These are phyloP conservation scores for Cephalopholis sonnerati DNA, from an alignment of 2,113 vertebrate species.

Conservation along the genomic window DNA sequence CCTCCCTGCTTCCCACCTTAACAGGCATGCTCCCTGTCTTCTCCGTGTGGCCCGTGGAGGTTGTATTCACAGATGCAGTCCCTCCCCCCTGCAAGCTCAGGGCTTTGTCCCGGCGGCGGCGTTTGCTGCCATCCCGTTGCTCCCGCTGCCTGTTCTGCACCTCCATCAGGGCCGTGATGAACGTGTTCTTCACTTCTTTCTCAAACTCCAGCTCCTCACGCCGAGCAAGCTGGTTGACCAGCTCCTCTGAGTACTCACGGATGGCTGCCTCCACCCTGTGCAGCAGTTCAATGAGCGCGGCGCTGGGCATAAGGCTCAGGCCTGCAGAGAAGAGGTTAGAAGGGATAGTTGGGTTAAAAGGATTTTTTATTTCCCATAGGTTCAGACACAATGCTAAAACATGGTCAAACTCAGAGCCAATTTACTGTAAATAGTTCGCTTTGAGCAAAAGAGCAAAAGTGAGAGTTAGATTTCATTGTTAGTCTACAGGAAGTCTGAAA, in stretches of 20 bases:
- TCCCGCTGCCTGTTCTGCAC: conserved; percentile 96
- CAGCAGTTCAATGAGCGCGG: conserved; percentile 86
- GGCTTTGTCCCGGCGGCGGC: conserved; percentile 90
- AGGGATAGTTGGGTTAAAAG: neutral
- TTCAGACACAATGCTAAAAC: neutral
- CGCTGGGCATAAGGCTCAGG: conserved; percentile 88
- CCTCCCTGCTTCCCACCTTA: conserved; percentile 82
- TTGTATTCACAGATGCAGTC: conserved; percentile 10
- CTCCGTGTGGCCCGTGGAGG: conserved; percentile 77
- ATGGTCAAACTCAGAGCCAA: neutral
- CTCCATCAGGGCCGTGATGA: conserved; percentile 93
- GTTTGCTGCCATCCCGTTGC: conserved; percentile 90
- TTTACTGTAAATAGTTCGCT: neutral
- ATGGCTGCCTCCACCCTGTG: conserved; percentile 89
- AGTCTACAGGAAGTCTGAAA: no score
- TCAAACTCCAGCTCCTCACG: conserved; percentile 95
- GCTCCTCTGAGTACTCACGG: conserved; percentile 91
- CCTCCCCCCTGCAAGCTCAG: conserved; percentile 87
- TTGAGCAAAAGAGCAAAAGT: neutral
- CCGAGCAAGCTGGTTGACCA: conserved; percentile 91
- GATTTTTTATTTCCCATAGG: neutral
- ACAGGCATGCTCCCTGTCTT: conserved; percentile 89
- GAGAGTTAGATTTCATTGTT: neutral
- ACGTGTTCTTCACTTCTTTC: conserved; percentile 96
- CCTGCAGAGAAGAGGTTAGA: conserved; percentile 74